These are phyloP conservation scores for Dissostichus mawsoni DNA, from an alignment of 2,113 vertebrate genomes.

Conservation along the genomic window DNA sequence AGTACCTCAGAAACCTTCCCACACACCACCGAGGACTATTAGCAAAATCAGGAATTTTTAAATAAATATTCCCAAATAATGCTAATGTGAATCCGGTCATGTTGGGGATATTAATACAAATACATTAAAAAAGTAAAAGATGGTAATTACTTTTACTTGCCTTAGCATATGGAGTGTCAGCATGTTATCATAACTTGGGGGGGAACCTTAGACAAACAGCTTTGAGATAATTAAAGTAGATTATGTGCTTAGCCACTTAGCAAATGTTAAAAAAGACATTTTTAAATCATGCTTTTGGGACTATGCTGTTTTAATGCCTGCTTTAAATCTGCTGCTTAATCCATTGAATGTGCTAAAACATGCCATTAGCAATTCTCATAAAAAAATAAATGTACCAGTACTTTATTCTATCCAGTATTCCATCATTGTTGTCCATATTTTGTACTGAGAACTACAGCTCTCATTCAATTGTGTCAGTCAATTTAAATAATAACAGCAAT, in stretches of 20 bases:
- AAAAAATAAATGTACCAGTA: conserved; percentile 6
- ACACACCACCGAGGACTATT: conserved; percentile 10
- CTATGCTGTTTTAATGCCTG: background rate
- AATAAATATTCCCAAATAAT: too few relatives aligned
- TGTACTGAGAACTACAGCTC: too few relatives aligned
- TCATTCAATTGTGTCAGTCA: too few relatives aligned
- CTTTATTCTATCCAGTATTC: background rate
- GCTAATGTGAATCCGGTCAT: too few relatives aligned
- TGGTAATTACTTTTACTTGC: conserved; percentile 8
- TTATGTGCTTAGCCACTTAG: background rate
- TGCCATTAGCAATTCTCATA: background rate
- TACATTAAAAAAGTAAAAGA: background rate
- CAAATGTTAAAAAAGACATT: background rate
- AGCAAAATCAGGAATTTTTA: background rate
- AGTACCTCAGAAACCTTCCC: background rate
- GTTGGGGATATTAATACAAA: too few relatives aligned
- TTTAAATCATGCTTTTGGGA: background rate
- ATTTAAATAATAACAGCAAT: background rate
- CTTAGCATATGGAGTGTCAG: background rate
- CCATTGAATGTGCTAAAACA: background rate
- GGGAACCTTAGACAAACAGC: conserved; percentile 2
- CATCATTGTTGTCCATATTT: background rate
- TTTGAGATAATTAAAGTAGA: background rate
- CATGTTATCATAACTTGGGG: conserved; percentile 2
- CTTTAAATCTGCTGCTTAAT: background rate